Base-by-base conservation (phyloP, 2,113 vertebrate genomes). In the Anguilla rostrata region DNA sequence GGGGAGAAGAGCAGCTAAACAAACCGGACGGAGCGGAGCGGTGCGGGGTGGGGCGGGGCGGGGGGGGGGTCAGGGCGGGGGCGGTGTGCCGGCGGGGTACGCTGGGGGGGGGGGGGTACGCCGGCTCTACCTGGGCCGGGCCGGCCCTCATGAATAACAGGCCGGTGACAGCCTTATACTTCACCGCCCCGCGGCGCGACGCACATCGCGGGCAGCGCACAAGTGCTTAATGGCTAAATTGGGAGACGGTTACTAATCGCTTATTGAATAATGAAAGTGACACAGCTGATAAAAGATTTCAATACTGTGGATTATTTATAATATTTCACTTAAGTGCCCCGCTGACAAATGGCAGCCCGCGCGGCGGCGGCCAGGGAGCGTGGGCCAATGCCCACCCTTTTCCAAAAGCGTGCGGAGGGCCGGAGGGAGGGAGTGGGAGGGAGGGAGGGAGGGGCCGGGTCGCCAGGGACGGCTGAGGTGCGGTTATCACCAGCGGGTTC, bases 231-330 rank as follows among this genome's bases (percentile, higher is more conserved):
- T 93, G 94, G 94, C 95, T 94, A 95, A 94, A 95, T 93, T 96
- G 95, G 95, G 91, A 92, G 94, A 96, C 96, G 93, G 95, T 94
- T 95, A 93, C 96, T 97, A 95, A 97, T 97, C 94, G 90, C 93
- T 96, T 94, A 96, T 87, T 97, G 97, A 98, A 97, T 97, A 97
- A 98, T 98, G 97, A 94, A 97, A 96, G 95, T 96, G 97, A 96
- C 97, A 97, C 95, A 96, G 94, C 96, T 95, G 97, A 97, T 97
- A 97, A 97, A 97, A 97, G 97, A 96, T 95, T 98, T 97, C 97
- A 97, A 96, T 97, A 96, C 90, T 87, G 91, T 95, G 91, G 94
- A 95, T 96, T 97, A 98, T 96, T 95, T 94, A 98, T 97, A 94
- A 94, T 93, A 96, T 95, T 97, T 95, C 96, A 96, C 96, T 97